Base-by-base conservation (phyloP, 2,888 invertebrate species). In the Melikaiella ostensackeni region DNA sequence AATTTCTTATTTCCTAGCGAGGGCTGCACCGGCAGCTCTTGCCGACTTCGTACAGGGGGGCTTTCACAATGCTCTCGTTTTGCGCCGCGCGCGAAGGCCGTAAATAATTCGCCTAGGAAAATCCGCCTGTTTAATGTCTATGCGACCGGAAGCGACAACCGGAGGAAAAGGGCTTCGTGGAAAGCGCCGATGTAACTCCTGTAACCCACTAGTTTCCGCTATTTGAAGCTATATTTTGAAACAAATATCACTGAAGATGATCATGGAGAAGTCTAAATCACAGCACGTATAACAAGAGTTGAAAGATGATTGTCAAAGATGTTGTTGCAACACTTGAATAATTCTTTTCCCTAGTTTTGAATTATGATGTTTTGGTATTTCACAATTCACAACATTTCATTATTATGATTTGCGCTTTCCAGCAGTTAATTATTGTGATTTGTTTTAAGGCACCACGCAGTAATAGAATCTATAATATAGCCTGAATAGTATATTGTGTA, bases 1-100 rank as follows among this genome's bases (percentile, higher is more conserved):
- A 90, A 90, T 90, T 90, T 90, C 89, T 89, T 89, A 89, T 89
- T 90, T 89, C 89, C 89, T 90, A 89, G 88, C 86, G 86, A 85
- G 86, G 86, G 79, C 82, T 79, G 75, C 77, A 76, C 77, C 74
- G 55, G 66, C 74, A 21, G 38, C 77, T 77, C 77, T 66, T 80
- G 80, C 80, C 79, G 77, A 59, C 77, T 73, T 79, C 79, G 77
- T 66, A 81, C 81, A 83, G 80, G 76, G 75, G 70, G 79, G 82
- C 84, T 85, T 83, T 84, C 85, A 82, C 83, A 81, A 76, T 79
- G 85, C 86, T 86, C 87, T 86, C 86, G 85, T 85, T 85, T 84
- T 81, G 81, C 81, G 77, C 81, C 74, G 81, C 79, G 81, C 78
- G 77, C 77, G 75, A 80, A 80, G 80, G 75, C 79, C 82, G 83